Evolutionary conservation across 2,888 invertebrate genomes (phyloP).

Genomic region (Escarpia spicata): DNA sequence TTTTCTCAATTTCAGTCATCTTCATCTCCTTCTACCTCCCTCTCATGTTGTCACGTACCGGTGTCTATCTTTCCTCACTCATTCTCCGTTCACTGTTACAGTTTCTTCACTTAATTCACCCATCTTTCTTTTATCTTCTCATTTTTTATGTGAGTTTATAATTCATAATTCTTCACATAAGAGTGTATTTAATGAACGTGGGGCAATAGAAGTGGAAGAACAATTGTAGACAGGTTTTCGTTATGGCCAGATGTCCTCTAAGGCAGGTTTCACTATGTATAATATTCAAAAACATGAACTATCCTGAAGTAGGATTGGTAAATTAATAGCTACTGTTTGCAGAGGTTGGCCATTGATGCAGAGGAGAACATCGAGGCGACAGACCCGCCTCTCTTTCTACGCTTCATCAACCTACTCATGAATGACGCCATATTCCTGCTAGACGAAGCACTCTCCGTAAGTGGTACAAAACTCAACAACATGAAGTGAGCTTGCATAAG

Average conservation of each 20-base stretch:
- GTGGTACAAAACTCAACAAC: not conserved
- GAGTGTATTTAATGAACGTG: no score
- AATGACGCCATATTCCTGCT: conserved; percentile 96
- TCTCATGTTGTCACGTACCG: no score
- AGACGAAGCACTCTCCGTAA: conserved; percentile 78
- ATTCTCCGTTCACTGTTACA: no score
- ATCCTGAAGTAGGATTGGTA: not conserved
- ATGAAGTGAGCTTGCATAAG: not conserved
- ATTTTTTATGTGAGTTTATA: no score
- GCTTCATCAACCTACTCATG: conserved; percentile 94
- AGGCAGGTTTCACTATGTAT: not conserved
- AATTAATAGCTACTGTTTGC: conserved; percentile 53
- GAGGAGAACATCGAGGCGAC: conserved; percentile 89
- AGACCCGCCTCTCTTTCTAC: conserved; percentile 88
- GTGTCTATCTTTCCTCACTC: no score
- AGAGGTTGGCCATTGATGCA: conserved; percentile 81
- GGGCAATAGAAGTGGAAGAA: no score
- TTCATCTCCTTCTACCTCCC: no score
- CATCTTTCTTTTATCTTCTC: no score
- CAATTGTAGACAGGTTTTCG: no score
- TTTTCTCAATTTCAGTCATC: no score
- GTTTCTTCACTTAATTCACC: no score
- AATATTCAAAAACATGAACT: not conserved
- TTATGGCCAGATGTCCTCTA: not conserved
- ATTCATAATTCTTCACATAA: no score